These are phyloP conservation scores for Hucho hucho DNA, from an alignment of 2,113 vertebrate genomes.

Conservation along the genomic window DNA sequence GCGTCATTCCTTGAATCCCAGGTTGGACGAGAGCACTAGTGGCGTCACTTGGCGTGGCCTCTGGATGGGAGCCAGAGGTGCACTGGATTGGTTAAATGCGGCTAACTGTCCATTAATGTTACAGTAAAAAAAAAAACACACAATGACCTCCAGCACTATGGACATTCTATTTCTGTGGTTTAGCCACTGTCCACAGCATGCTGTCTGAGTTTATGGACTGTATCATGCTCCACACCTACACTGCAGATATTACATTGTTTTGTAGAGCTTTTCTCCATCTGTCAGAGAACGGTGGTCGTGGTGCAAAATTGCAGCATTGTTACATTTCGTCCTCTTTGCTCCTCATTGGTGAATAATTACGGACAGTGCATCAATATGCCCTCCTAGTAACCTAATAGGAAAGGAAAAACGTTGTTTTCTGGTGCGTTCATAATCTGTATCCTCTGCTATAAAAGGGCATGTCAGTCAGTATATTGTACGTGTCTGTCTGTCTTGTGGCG, in stretches of 20 bases:
- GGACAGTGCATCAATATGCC: conserved; percentile 9
- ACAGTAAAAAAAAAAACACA: not conserved
- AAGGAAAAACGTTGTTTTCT: conserved; percentile 2
- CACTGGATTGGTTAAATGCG: not conserved
- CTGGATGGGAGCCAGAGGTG: conserved; percentile 8
- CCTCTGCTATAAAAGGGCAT: conserved; percentile 35
- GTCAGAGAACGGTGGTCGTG: not conserved
- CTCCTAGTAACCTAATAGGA: conserved; percentile 4
- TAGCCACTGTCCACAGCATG: not conserved
- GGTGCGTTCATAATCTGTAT: conserved; percentile 9
- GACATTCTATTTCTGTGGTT: not conserved
- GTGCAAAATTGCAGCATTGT: conserved; percentile 27
- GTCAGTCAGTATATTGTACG: not conserved
- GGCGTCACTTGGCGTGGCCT: not conserved
- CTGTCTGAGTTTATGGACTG: conserved; percentile 5
- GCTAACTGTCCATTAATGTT: conserved; percentile 28
- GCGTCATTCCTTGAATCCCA: too few species aligned
- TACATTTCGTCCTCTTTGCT: conserved; percentile 8
- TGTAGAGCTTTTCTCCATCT: not conserved
- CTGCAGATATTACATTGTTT: conserved; percentile 2
- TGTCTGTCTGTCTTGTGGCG: not conserved
- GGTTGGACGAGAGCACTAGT: too few species aligned
- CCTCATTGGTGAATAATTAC: conserved; percentile 15
- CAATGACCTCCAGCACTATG: not conserved
- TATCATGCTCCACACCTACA: conserved; percentile 14